Conservation (phyloP, 2,888 invertebrate species). For the Listrodromus nycthemerus region DNA sequence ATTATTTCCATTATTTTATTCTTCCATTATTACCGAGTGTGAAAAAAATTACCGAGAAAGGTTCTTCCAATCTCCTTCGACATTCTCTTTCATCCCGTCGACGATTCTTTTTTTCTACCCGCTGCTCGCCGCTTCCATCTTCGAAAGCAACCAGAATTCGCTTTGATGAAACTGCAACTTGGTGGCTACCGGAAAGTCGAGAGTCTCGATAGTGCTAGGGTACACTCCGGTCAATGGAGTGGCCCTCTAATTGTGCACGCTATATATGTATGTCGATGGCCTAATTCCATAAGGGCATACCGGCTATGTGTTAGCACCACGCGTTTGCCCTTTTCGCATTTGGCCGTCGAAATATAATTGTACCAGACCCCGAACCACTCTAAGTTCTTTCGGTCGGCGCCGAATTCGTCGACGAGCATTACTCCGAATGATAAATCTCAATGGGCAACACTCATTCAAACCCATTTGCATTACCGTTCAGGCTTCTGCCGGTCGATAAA, state of each 20-base stretch:
- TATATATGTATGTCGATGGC: neutral
- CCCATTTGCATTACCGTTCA: neutral
- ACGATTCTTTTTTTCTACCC: neutral
- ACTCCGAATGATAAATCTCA: constrained; percentile 1
- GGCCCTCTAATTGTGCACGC: constrained; percentile 49
- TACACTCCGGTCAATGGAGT: constrained; percentile 68
- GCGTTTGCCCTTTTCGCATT: too few relatives aligned
- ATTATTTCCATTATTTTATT: neutral
- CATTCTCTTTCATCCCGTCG: neutral
- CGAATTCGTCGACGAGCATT: neutral
- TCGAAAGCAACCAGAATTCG: neutral
- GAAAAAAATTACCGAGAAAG: too few relatives aligned
- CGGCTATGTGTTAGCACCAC: too few relatives aligned
- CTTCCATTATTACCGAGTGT: neutral
- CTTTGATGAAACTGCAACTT: constrained; percentile 36
- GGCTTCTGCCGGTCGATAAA: neutral
- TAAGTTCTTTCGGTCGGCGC: neutral
- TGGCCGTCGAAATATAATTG: too few relatives aligned
- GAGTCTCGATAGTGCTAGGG: constrained; percentile 52
- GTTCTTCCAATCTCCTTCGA: neutral
- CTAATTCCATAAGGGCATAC: too few relatives aligned
- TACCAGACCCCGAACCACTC: neutral
- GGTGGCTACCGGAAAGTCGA: constrained; percentile 52
- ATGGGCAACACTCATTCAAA: neutral
- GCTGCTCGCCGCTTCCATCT: neutral